phyloP scores from a whole-genome alignment of 2,113 vertebrate genomes.

The Jaculus jaculus region DNA sequence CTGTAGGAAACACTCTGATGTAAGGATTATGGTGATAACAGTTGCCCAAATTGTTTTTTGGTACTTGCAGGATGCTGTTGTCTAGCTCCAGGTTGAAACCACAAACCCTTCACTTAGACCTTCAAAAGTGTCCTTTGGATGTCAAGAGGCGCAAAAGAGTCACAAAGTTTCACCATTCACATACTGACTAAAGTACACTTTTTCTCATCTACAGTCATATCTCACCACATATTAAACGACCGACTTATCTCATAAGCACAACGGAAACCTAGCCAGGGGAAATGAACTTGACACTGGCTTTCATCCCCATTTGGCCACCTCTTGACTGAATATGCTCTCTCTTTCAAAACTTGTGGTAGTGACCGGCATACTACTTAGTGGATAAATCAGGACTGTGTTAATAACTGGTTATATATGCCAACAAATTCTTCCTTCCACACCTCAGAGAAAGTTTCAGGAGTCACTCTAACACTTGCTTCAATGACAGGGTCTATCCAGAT shows the following conservation, averaged over 20 bases:
- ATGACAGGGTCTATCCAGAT: not conserved
- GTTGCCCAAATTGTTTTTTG: not conserved
- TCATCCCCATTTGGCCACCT: not conserved
- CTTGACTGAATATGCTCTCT: not conserved
- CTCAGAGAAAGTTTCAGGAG: not conserved
- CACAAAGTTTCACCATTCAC: not conserved
- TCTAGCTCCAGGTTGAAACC: not conserved
- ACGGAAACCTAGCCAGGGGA: not conserved
- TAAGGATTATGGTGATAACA: not conserved
- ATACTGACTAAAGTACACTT: no score
- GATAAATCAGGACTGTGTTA: not conserved
- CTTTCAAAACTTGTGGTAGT: not conserved
- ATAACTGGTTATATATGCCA: not conserved
- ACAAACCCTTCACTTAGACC: not conserved
- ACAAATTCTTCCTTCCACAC: not conserved
- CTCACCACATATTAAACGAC: no score
- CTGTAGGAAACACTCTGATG: not conserved
- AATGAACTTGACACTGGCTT: not conserved
- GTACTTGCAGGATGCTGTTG: not conserved
- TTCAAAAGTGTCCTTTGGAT: not conserved
- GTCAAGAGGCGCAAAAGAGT: no score
- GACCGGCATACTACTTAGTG: not conserved
- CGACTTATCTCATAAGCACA: not conserved
- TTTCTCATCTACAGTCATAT: not conserved
- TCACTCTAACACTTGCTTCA: not conserved